Evolutionary conservation across 30 jellyfish, hydroid and myxozoan genomes (phyloP).

Genomic region (Chrysaora quinquecirrha): DNA sequence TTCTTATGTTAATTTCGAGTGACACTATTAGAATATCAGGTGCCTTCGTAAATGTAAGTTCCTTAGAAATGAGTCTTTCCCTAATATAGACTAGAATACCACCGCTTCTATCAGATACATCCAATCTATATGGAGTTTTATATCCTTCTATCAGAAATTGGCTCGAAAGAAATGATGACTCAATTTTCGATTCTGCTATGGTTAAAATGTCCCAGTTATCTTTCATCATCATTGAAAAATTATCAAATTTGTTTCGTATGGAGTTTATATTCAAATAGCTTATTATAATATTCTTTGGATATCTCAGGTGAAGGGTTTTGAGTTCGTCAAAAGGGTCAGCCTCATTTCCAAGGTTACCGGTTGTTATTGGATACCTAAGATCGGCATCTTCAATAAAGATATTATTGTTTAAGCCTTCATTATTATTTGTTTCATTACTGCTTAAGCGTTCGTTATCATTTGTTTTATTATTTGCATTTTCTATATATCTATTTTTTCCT

Average conservation of each 20-base stretch:
- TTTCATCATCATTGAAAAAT: conserved; percentile 30
- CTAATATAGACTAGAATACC: conserved; percentile 2
- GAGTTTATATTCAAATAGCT: too few relatives aligned
- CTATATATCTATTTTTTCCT: not conserved
- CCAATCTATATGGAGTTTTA: too few relatives aligned
- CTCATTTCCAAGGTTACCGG: conserved; percentile 38
- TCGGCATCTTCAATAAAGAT: conserved; percentile 10
- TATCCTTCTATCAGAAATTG: too few relatives aligned
- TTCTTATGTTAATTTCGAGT: conserved; percentile 11
- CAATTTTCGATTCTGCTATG: too few relatives aligned
- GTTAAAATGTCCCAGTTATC: conserved; percentile 22
- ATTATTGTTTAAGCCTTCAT: not conserved
- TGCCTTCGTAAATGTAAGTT: too few relatives aligned
- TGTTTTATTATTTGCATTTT: conserved; percentile 6
- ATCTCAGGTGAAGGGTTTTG: conserved; percentile 11
- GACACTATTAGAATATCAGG: not conserved
- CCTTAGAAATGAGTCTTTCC: not conserved
- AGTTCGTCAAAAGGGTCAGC: conserved; percentile 39
- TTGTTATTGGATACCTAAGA: conserved; percentile 3
- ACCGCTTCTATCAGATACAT: too few relatives aligned
- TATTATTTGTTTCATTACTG: too few relatives aligned
- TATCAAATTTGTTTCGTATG: too few relatives aligned
- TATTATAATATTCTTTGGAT: not conserved
- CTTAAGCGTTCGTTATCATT: too few relatives aligned
- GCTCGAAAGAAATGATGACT: too few relatives aligned